phyloP scores from a whole-genome alignment of 2,888 invertebrate genomes.

The Emmelina monodactyla region DNA sequence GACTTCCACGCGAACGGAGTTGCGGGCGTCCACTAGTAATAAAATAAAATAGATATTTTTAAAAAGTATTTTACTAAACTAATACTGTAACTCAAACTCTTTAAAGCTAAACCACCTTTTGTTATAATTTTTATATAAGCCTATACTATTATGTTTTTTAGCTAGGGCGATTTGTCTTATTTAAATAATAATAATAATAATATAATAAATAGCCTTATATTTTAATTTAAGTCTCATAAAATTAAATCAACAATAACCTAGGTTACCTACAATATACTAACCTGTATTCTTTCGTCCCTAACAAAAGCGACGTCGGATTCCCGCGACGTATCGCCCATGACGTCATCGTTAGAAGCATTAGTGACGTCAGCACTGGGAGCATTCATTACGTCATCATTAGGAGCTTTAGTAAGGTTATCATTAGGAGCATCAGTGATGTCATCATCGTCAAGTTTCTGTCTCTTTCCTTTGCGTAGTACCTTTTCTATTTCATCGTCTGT shows the following conservation, averaged over 20 bases:
- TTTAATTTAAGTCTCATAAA: no score
- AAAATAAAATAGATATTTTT: no score
- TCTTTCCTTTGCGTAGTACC: constrained; percentile 31
- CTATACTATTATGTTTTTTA: not conserved
- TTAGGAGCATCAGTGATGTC: not conserved
- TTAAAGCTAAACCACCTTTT: no score
- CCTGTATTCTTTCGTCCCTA: not conserved
- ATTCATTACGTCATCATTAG: not conserved
- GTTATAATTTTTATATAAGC: not conserved
- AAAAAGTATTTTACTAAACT: no score
- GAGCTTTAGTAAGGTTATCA: not conserved
- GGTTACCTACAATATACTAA: no score
- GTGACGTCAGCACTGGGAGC: not conserved
- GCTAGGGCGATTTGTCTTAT: not conserved
- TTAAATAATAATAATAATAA: no score
- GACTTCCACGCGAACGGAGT: no score
- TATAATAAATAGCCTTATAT: no score
- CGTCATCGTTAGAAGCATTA: not conserved
- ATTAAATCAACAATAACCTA: no score
- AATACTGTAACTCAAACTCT: no score
- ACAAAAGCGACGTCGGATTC: constrained; percentile 21
- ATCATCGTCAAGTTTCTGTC: constrained; percentile 8
- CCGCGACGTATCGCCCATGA: constrained; percentile 5
- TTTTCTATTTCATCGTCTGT: constrained; percentile 71
- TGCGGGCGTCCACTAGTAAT: no score